These are phyloP conservation scores for Acromyrmex charruanus DNA, from an alignment of 1,140 invertebrate genomes.

Conservation along the genomic window DNA sequence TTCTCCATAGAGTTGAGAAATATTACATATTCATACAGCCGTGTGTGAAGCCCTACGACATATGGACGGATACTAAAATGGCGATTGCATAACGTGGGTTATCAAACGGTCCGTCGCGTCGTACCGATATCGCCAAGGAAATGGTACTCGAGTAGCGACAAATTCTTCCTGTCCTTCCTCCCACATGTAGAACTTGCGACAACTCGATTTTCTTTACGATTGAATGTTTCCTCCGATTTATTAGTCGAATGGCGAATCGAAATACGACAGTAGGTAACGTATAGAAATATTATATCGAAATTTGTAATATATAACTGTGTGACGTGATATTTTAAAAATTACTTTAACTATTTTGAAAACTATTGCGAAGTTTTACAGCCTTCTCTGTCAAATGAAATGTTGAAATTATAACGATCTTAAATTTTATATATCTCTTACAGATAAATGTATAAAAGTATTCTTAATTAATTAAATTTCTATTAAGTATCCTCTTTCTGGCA, in stretches of 20 bases:
- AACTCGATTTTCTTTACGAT: slow-evolving; percentile 57
- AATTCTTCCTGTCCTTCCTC: slow-evolving; percentile 19
- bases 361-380: background rate
- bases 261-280: background rate
- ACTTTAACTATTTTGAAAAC: background rate
- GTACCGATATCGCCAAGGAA: slow-evolving; percentile 61
- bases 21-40: slow-evolving; percentile 73
- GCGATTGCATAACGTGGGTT: slow-evolving; percentile 72
- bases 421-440: background rate
- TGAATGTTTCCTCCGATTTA: slow-evolving; percentile 43
- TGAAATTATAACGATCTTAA: background rate
- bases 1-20: slow-evolving; percentile 65
- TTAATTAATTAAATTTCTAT: slow-evolving; percentile 9
- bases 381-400: background rate
- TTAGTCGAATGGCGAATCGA: slow-evolving; percentile 9
- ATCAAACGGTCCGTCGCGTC: slow-evolving; percentile 57
- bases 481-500: background rate
- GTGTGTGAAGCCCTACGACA: slow-evolving; percentile 68
- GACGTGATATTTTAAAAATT: slow-evolving; percentile 10
- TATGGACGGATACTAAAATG: slow-evolving; percentile 62
- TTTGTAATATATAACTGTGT: background rate
- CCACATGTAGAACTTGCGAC: slow-evolving; percentile 4
- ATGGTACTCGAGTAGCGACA: slow-evolving; percentile 65
- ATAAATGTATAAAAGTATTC: background rate
- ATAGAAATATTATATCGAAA: slow-evolving; percentile 16